Percentiles rank a stretch among this genome's conserved stretches.
These are phyloP conservation scores for Panzeria rudis DNA, from an alignment of 2,888 invertebrate species.

Conservation along the genomic window DNA sequence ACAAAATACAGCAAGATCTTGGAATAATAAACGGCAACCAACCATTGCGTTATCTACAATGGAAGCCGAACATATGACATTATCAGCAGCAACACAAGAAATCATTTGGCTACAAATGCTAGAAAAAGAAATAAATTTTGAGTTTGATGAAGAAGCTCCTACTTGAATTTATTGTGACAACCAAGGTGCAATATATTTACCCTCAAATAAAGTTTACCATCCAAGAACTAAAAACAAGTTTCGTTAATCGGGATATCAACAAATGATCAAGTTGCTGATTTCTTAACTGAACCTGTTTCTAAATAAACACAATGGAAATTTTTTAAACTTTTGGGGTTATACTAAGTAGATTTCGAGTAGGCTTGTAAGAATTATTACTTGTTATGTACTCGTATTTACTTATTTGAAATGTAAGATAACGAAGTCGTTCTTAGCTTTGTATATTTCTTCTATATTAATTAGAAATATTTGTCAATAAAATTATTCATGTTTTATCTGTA, in stretches of 20 bases:
- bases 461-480: too few species aligned
- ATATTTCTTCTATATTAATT: too few species aligned
- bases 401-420: too few species aligned
- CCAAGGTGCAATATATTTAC: conserved; percentile 50
- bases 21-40: not conserved
- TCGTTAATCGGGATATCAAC: not conserved
- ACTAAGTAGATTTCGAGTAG: conserved; percentile 48
- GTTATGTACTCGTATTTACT: too few species aligned
- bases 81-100: conserved; percentile 39
- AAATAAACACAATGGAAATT: conserved; percentile 20
- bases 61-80: too few species aligned
- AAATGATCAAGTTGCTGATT: conserved; percentile 43
- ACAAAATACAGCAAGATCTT: not conserved
- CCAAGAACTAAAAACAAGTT: conserved; percentile 26
- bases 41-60: too few species aligned
- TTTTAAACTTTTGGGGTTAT: conserved; percentile 22
- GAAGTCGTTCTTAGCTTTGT: too few species aligned
- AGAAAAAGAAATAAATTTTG: conserved; percentile 4
- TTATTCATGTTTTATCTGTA: too few species aligned
- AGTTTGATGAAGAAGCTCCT: not conserved
- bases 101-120: not conserved
- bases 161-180: too few species aligned
- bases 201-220: conserved; percentile 34
- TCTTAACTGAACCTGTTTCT: conserved; percentile 25
- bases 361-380: conserved; percentile 5